Evolutionary conservation across 1,140 invertebrate species (phyloP).

Genomic region (Bombyx mori): ASM3026992v2 NC_085113.1:1986001-1986500

Average conservation of each 20-base stretch:
- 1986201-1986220: slow-evolving; percentile 31
- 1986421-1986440: background rate
- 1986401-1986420: slow-evolving; percentile 40
- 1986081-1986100: too few relatives aligned
- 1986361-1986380: slow-evolving; percentile 5
- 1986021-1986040: too few relatives aligned
- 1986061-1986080: too few relatives aligned
- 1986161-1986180: slow-evolving; percentile 15
- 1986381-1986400: slow-evolving; percentile 49
- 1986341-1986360: slow-evolving; percentile 3
- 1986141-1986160: slow-evolving; percentile 5
- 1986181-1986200: background rate
- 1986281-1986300: background rate
- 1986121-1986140: too few relatives aligned
- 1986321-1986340: slow-evolving; percentile 2
- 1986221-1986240: slow-evolving; percentile 33
- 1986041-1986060: too few relatives aligned
- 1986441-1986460: background rate
- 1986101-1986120: too few relatives aligned
- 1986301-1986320: background rate
- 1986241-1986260: slow-evolving; percentile 17
- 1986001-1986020: too few relatives aligned
- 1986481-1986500: too few relatives aligned
- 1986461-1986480: background rate
- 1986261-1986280: background rate